Evolutionary conservation across 2,113 vertebrate species (phyloP), one percentile per base, ranked within the genome.

Genomic region (Hemiscyllium ocellatum): DNA sequence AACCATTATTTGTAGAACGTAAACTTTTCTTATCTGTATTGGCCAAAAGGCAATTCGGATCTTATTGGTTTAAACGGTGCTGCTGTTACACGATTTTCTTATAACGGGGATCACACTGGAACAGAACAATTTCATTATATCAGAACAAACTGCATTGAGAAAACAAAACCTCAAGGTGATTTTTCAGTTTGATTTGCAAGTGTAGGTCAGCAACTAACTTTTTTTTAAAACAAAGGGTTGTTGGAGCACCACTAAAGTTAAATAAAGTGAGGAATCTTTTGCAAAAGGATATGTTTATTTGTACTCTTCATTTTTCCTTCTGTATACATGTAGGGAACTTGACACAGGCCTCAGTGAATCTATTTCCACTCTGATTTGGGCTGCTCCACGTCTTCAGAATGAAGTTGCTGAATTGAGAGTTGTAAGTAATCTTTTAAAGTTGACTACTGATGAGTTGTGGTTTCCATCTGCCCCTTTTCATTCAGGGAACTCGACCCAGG

Each of bases 401-500:
- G 96, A 96, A 94, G 96, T 96, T 61, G n/a, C 61, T 66, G 96
- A 96, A 91, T 68, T 96, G 29, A 95, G 52, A 94, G 69, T 72
- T 90, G 96, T 96, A 94, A 96, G 96, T 96, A 95, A 33, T 68
- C 4, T 12, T 93, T 37, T 94, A 37, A 50, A 61, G 4, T 70
- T 37, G 93, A 94, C 70, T 94, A 69, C 20, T 47, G 12, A 94
- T 89, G 47, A 90, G 72, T 50, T 72, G 50, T 61, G 69, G 68
- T 95, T 47, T 76, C 69, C 69, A 15, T 95, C 42, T 95, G 52
- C 69, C 94, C 94, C 68, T 80, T 96, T 86, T 61, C 96, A 0
- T 37, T 86, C 87, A 99, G 99, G 97, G 99, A 99, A 91, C 97
- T 99, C 95, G 99, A 99, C 96, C 98, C 99, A 96, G 99, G 99